These are phyloP conservation scores for Crax fasciolata DNA, from an alignment of 2,797 vertebrate genomes.

Conservation along the genomic window DNA sequence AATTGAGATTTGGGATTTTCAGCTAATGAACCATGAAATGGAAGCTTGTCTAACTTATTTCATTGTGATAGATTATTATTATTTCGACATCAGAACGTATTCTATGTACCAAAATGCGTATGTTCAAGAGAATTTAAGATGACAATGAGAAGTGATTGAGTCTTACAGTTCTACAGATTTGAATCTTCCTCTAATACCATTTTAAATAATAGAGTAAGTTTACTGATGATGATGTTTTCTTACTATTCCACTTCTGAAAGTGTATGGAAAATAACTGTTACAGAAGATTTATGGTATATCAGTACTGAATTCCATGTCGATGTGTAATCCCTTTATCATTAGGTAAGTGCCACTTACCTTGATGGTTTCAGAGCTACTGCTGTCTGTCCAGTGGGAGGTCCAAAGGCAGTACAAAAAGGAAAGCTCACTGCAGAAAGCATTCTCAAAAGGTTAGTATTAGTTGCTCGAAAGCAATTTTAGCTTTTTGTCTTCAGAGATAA, in stretches of 20 bases:
- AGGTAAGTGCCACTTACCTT: constrained; percentile 91
- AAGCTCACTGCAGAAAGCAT: constrained; percentile 86
- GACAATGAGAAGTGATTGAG: not conserved
- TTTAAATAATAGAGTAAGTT: not conserved
- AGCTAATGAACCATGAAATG: not conserved
- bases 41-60: not conserved
- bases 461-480: not conserved
- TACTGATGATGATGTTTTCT: not conserved
- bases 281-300: not conserved
- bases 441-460: constrained; percentile 82
- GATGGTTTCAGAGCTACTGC: constrained; percentile 90
- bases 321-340: not conserved
- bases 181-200: not conserved
- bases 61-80: not conserved
- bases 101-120: not conserved
- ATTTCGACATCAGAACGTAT: not conserved
- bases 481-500: not conserved
- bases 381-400: constrained; percentile 88
- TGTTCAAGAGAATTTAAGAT: not conserved
- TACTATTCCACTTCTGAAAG: not conserved
- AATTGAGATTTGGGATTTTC: not conserved
- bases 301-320: not conserved
- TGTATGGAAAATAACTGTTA: not conserved
- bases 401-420: constrained; percentile 86
- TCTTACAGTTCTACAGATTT: not conserved